Conservation (phyloP, 1,140 invertebrate species). For the Temnothorax longispinosus region DNA sequence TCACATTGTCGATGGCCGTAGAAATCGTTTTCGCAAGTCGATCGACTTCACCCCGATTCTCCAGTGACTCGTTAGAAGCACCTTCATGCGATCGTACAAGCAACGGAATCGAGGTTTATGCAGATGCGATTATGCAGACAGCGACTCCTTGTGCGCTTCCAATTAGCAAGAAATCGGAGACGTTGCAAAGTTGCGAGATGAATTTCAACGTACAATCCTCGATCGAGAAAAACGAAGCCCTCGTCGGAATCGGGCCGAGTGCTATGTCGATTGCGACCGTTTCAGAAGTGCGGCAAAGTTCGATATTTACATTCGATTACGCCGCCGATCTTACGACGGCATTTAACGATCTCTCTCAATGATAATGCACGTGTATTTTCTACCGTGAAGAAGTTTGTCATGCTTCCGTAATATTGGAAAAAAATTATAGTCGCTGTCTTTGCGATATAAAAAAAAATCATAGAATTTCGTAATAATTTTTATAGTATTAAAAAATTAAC, state of each 20-base stretch:
- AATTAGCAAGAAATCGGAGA: conserved; percentile 64
- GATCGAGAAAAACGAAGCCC: conserved; percentile 5
- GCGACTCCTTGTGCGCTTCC: conserved; percentile 44
- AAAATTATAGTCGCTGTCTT: neutral
- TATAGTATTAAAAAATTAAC: neutral
- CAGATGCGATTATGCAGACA: conserved; percentile 61
- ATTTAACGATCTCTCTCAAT: neutral
- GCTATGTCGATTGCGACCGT: neutral
- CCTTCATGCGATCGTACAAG: conserved; percentile 59
- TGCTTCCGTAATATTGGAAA: neutral
- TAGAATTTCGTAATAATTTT: neutral
- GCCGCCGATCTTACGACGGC: neutral
- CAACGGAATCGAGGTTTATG: conserved; percentile 15
- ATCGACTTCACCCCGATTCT: neutral
- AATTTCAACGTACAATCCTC: conserved; percentile 19
- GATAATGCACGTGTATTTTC: neutral
- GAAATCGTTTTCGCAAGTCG: conserved; percentile 34
- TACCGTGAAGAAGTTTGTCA: neutral
- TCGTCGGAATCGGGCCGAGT: conserved; percentile 4
- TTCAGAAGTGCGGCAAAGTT: neutral
- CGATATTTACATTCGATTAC: conserved; percentile 38
- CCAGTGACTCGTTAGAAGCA: conserved; percentile 55
- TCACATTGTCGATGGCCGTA: conserved; percentile 31
- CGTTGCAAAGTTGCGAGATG: neutral
- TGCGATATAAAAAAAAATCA: neutral